A percentile compares a stretch with the other conserved stretches of the same genome.
Conservation (phyloP, 2,113 vertebrate species). For the Platichthys stellatus region DNA sequence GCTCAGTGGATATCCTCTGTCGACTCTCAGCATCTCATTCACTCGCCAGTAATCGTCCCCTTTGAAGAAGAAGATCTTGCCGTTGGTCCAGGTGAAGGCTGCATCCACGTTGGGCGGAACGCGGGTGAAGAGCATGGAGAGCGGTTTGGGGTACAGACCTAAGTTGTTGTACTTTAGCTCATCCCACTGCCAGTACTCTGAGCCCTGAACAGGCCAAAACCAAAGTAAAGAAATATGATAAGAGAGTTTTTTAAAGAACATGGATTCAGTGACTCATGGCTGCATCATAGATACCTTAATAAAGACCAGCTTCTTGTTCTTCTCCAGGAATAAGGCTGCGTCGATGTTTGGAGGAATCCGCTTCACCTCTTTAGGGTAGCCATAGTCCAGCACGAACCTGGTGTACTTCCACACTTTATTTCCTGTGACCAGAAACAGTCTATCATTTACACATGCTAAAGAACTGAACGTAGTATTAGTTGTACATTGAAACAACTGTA, state of each 20-base stretch:
- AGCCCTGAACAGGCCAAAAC: conserved; percentile 65
- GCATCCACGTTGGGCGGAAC: conserved; percentile 81
- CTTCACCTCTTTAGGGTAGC: conserved; percentile 87
- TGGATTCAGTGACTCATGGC: neutral
- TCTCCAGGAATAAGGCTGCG: conserved; percentile 87
- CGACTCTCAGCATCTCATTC: conserved; percentile 80
- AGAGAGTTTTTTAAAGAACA: neutral
- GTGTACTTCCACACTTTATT: conserved; percentile 87
- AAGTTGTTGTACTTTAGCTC: conserved; percentile 82
- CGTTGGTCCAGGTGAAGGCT: conserved; percentile 87
- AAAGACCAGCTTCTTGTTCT: conserved; percentile 88
- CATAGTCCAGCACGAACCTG: conserved; percentile 82
- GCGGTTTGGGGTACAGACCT: conserved; percentile 83
- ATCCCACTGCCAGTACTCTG: conserved; percentile 88
- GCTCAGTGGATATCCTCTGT: conserved; percentile 86
- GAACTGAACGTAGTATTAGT: neutral
- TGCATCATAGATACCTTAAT: conserved; percentile 85
- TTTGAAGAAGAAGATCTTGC: conserved; percentile 88
- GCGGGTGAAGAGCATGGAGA: conserved; percentile 83
- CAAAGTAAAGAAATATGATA: neutral
- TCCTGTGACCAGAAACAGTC: conserved; percentile 70
- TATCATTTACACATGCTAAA: neutral
- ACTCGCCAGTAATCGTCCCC: conserved; percentile 87
- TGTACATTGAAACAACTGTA: conserved; percentile 47
- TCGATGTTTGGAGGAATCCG: conserved; percentile 84